Evolutionary conservation across 2,113 vertebrate genomes (phyloP), one percentile per base, ranked within the genome.

Genomic region (Furnarius figulus): DNA sequence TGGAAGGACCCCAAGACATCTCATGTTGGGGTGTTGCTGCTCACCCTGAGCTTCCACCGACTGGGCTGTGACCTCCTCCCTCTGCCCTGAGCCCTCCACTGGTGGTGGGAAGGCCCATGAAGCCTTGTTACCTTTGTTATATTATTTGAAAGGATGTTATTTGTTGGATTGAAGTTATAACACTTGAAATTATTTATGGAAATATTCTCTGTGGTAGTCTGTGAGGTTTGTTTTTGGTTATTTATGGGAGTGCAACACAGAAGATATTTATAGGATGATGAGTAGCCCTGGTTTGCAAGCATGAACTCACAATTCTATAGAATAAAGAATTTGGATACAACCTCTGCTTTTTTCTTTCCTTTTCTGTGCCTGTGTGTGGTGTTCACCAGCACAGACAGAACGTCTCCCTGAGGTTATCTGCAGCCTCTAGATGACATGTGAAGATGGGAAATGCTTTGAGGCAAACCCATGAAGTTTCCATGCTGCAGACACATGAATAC

Each of bases 271-370:
- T 49, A 40, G 21, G 39, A 23, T 39, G 58, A 40, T 0, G 5
- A 4, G 17, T 37, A 13, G 28, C 28, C 31, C 40, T 68, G 62
- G 7, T 55, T 89, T 67, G 42, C 13, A 10, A 1, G 1, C 1
- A 4, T 78, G 44, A 71, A 72, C 21, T 58, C 7, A 10, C 30
- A 10, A 44, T 86, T 74, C 37, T 90, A 56, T 15, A 88, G 16
- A 95, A 96, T 96, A 96, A 96, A 96, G 49, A 31, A 42, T 78
- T 84, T 72, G 46, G 12, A 77, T 8, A 66, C 87, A 83, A 55
- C 18, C 9, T 68, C 53, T 70, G 62, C 1, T 63, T 71, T 76
- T 83, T 52, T 52, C 40, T 16, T 17, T 17, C 4, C 39, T 12
- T 72, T 78, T 52, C 5, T 15, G 4, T 77, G 24, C 23, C 12